Conservation (phyloP, 2,888 invertebrate genomes). For the Drosophila falleni region DNA sequence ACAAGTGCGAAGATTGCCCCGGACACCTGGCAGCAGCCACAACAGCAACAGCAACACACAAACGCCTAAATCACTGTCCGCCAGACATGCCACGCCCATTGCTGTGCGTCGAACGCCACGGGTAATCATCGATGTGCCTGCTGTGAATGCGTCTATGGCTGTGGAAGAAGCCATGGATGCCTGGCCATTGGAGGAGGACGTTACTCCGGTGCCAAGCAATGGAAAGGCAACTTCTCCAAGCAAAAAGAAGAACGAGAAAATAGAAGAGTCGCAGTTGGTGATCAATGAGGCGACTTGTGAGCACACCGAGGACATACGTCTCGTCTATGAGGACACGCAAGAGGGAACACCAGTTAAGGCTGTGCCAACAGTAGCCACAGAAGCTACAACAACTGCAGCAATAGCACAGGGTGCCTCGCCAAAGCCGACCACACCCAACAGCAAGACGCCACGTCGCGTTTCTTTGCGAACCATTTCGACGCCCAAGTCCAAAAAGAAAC, state of each 20-base stretch:
- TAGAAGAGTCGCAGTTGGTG: constrained; percentile 9
- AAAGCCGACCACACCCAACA: constrained; percentile 69
- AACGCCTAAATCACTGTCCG: constrained; percentile 50
- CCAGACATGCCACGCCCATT: constrained; percentile 80
- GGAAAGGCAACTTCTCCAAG: constrained; percentile 15
- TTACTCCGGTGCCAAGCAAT: constrained; percentile 32
- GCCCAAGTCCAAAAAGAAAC: constrained; percentile 90
- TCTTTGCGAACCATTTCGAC: constrained; percentile 92
- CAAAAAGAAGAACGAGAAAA: constrained; percentile 6
- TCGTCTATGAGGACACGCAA: constrained; percentile 87
- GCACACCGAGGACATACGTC: constrained; percentile 87
- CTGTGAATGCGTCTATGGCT: constrained; percentile 61
- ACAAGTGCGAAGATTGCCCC: constrained; percentile 83
- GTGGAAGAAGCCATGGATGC: constrained; percentile 84
- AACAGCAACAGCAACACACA: constrained; percentile 20
- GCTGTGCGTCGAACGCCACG: constrained; percentile 84
- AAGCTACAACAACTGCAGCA: background rate
- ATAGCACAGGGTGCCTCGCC: constrained; percentile 44
- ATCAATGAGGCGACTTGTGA: constrained; percentile 67
- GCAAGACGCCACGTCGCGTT: constrained; percentile 89
- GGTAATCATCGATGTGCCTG: constrained; percentile 56
- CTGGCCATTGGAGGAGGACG: constrained; percentile 72
- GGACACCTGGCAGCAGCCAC: constrained; percentile 68
- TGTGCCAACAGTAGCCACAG: background rate
- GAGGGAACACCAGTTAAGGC: constrained; percentile 51